Conservation (phyloP, 2,113 vertebrate species). For the Chionomys nivalis region DNA sequence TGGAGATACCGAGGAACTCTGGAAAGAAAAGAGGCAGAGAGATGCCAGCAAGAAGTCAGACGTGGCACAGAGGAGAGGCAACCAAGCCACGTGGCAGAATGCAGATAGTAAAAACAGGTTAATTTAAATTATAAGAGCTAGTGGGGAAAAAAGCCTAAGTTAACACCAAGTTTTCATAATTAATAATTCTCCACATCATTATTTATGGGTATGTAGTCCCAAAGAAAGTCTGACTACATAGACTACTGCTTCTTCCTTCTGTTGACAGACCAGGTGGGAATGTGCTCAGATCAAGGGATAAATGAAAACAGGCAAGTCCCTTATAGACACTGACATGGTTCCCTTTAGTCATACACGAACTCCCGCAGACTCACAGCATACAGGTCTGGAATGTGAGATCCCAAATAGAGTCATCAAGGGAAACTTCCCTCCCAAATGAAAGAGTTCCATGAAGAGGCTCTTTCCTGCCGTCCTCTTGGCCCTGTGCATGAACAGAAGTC, state of each 20-base stretch:
- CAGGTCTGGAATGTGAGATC: neutral
- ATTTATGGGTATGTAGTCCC: too few species aligned
- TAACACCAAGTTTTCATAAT: too few species aligned
- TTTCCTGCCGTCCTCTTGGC: neutral
- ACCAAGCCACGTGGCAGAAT: too few species aligned
- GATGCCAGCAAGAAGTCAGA: too few species aligned
- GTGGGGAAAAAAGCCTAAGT: too few species aligned
- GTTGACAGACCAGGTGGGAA: neutral
- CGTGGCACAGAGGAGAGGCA: too few species aligned
- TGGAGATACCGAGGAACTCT: too few species aligned
- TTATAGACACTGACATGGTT: neutral
- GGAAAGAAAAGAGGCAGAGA: too few species aligned
- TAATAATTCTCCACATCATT: too few species aligned
- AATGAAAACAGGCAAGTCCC: neutral
- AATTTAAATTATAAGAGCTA: too few species aligned
- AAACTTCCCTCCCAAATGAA: neutral
- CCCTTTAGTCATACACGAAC: neutral
- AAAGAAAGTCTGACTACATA: neutral
- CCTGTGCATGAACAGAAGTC: neutral
- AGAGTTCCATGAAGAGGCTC: too few species aligned
- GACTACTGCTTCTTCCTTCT: neutral
- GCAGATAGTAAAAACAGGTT: too few species aligned
- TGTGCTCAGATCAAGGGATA: neutral
- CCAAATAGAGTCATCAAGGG: neutral
- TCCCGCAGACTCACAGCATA: neutral